Evolutionary conservation across 2,797 vertebrate genomes (phyloP), one percentile per base, ranked within the genome.

Genomic region (Danio aesculapii): DNA sequence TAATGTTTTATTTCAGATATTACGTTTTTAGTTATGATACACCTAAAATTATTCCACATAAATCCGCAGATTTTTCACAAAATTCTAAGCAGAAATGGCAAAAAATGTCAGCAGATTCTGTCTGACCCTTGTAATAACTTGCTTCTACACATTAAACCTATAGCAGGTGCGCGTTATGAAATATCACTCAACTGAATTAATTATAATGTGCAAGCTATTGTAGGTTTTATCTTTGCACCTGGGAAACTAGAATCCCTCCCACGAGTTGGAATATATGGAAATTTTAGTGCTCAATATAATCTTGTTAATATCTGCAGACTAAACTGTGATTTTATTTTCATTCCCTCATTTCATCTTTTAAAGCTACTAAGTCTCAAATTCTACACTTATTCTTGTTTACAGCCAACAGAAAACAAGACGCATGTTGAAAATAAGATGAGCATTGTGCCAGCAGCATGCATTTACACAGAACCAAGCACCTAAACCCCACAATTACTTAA

Each of bases 401-500:
- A 55, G 68, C 30, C 1, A 1, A 70, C 49, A 41, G 67, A 68
- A 68, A 68, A 68, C 30, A 52, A 68, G 21, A 41, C 21, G 21
- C 21, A n/a, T n/a, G 47, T 1, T 0, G 21, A 39, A 67, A 67
- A 50, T 16, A 50, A 50, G 47, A 30, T 19, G 8, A 17, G 11
- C 6, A 21, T 61, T 30, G 12, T 53, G 50, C 14, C 68, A 53
- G 12, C 50, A 41, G 68, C 49, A 43, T 17, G 50, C 5, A 61
- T 70, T 70, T 43, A 70, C 47, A 52, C 30, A 10, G 30, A 70
- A 14, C 50, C 16, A 70, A 70, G 43, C 30, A 30, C 68, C 30
- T 70, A 70, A 70, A 55, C 16, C 6, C 30, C 30, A 43, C 4
- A 11, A n/a, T 53, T 53, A 17, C 21, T 53, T 43, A 41, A 53